These are phyloP conservation scores for Chrysina gloriosa DNA, from an alignment of 2,888 invertebrate species.

Conservation along the genomic window DNA sequence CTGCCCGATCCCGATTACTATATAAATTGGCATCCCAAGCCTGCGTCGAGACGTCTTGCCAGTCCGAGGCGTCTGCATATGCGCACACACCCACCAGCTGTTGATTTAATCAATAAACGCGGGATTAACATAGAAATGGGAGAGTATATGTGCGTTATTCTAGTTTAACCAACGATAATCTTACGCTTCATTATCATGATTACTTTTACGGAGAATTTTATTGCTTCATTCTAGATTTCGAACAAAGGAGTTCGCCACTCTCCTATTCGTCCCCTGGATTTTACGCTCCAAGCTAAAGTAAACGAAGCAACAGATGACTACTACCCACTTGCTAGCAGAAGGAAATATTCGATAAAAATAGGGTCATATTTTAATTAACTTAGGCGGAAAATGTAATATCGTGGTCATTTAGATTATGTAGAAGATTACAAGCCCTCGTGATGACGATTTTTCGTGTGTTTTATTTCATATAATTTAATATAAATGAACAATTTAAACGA, in stretches of 20 bases:
- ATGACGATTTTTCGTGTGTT: too few species aligned
- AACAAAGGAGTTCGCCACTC: background rate
- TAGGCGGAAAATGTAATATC: too few species aligned
- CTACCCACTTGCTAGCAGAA: too few species aligned
- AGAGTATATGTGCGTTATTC: background rate
- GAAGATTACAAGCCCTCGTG: too few species aligned
- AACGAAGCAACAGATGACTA: background rate
- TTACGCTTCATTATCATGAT: background rate
- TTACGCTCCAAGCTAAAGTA: too few species aligned
- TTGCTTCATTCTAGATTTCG: background rate
- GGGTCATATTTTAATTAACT: too few species aligned
- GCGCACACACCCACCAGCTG: slow-evolving; percentile 59
- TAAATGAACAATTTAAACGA: too few species aligned
- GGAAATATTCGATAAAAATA: too few species aligned
- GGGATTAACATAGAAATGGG: slow-evolving; percentile 12
- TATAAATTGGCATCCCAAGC: slow-evolving; percentile 51
- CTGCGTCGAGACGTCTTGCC: slow-evolving; percentile 58
- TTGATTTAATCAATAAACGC: slow-evolving; percentile 54
- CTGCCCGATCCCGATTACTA: slow-evolving; percentile 52
- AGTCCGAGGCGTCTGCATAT: slow-evolving; percentile 50
- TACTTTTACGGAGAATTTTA: background rate
- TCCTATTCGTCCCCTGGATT: background rate
- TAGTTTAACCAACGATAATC: background rate
- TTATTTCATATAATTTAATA: too few species aligned
- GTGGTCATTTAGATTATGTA: too few species aligned